A percentile compares a stretch with the other conserved stretches of the same genome.
Evolutionary conservation across 2,797 vertebrate species (phyloP).

Genomic region (Microchirus variegatus): DNA sequence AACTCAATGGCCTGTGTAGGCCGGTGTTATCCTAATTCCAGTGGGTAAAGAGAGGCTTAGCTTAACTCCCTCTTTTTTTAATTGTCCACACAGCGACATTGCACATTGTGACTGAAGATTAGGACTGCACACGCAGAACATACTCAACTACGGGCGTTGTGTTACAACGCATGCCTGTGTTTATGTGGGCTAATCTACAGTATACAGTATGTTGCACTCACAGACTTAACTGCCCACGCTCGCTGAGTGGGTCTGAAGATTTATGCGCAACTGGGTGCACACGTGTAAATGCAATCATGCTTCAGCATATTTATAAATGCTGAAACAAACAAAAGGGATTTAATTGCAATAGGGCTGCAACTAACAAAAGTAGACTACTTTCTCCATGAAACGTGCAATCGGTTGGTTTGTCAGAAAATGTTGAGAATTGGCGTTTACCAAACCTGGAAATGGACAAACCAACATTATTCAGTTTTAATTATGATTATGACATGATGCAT

Average conservation of each 20-base stretch:
- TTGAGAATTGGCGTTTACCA: too few relatives aligned
- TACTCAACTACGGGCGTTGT: slow-evolving; percentile 46
- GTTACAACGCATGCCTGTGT: slow-evolving; percentile 62
- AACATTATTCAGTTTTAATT: too few relatives aligned
- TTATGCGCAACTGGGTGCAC: slow-evolving; percentile 1
- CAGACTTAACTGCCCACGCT: slow-evolving; percentile 55
- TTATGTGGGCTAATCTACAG: slow-evolving; percentile 64
- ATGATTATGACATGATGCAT: too few relatives aligned
- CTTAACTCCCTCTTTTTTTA: slow-evolving; percentile 58
- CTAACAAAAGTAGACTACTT: too few relatives aligned
- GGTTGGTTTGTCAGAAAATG: too few relatives aligned
- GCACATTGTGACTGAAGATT: slow-evolving; percentile 68
- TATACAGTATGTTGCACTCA: slow-evolving; percentile 40
- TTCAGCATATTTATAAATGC: slow-evolving; percentile 5
- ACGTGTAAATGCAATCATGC: slow-evolving; percentile 27
- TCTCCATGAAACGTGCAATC: too few relatives aligned
- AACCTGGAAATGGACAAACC: too few relatives aligned
- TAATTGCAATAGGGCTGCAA: too few relatives aligned
- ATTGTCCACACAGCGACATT: slow-evolving; percentile 53
- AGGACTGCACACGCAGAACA: slow-evolving; percentile 51
- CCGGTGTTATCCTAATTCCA: slow-evolving; percentile 64
- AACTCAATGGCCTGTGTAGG: slow-evolving; percentile 48
- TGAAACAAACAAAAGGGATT: slow-evolving; percentile 18
- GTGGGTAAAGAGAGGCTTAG: slow-evolving; percentile 61
- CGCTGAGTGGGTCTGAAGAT: slow-evolving; percentile 41